A percentile compares a stretch with the other conserved stretches of the same genome.
phyloP scores from a whole-genome alignment of 2,888 invertebrate species.

The Sphaerophoria taeniata region DNA sequence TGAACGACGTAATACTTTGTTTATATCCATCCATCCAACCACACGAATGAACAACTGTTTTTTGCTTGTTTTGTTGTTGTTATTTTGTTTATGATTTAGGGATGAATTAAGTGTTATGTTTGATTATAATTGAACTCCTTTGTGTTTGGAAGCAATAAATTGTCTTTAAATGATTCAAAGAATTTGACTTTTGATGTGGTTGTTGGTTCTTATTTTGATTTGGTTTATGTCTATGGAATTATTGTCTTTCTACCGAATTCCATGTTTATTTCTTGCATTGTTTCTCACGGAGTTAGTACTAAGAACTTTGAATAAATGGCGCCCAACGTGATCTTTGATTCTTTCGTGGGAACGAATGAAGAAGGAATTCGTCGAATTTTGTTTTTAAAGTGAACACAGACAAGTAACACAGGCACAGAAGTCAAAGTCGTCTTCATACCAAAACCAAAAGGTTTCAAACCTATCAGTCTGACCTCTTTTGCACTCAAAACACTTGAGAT shows the following conservation, averaged over 20 bases:
- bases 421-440: too few relatives aligned
- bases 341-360: too few relatives aligned
- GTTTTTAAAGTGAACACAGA: too few relatives aligned
- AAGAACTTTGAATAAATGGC: too few relatives aligned
- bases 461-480: too few relatives aligned
- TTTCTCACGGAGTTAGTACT: too few relatives aligned
- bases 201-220: neutral
- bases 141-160: neutral
- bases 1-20: constrained; percentile 28
- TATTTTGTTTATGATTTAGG: constrained; percentile 9
- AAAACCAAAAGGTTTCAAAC: too few relatives aligned
- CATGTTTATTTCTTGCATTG: too few relatives aligned
- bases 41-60: neutral
- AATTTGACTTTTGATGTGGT: neutral
- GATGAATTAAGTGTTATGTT: neutral
- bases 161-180: neutral
- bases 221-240: neutral
- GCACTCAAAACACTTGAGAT: too few relatives aligned
- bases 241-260: neutral
- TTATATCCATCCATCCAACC: constrained; percentile 19
- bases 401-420: too few relatives aligned
- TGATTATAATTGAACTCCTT: neutral
- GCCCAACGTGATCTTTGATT: too few relatives aligned
- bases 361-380: too few relatives aligned
- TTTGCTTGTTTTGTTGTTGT: neutral